A percentile compares a stretch with the other conserved stretches of the same genome.
Conservation (phyloP, 2,113 vertebrate genomes). For the Syngnathus scovelli region DNA sequence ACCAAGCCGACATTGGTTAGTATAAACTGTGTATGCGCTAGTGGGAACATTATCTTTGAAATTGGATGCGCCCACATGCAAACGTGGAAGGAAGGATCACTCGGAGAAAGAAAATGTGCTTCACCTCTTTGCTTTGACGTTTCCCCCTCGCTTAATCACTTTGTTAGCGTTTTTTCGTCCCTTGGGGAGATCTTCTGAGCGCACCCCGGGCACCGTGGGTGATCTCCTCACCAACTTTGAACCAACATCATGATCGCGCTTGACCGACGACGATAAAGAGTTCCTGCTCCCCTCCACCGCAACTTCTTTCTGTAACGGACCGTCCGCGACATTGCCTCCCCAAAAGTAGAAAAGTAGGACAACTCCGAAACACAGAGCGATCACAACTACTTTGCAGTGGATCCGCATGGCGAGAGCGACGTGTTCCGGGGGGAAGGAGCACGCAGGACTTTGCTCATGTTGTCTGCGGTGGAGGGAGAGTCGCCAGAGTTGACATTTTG, state of each 20-base stretch:
- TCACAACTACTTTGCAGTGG: slow-evolving; percentile 62
- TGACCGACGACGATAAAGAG: slow-evolving; percentile 21
- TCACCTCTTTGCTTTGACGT: slow-evolving; percentile 62
- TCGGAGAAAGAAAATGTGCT: slow-evolving; percentile 20
- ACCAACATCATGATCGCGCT: slow-evolving; percentile 28
- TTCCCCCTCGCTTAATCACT: slow-evolving; percentile 27
- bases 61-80: not conserved
- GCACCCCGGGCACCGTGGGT: slow-evolving; percentile 9
- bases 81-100: not conserved
- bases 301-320: slow-evolving; percentile 62
- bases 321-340: slow-evolving; percentile 65
- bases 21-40: not conserved
- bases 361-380: slow-evolving; percentile 71
- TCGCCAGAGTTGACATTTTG: slow-evolving; percentile 47
- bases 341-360: slow-evolving; percentile 77
- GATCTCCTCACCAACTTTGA: slow-evolving; percentile 52
- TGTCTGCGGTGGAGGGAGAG: slow-evolving; percentile 48
- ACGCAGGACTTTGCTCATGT: slow-evolving; percentile 50
- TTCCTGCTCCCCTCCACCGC: slow-evolving; percentile 25
- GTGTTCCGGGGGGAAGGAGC: slow-evolving; percentile 25
- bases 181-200: slow-evolving; percentile 25
- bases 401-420: slow-evolving; percentile 68
- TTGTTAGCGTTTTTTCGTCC: slow-evolving; percentile 29
- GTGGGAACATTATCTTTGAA: not conserved
- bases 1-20: not conserved